These are phyloP conservation scores for Lota lota DNA, from an alignment of 2,113 vertebrate genomes.

Conservation along the genomic window DNA sequence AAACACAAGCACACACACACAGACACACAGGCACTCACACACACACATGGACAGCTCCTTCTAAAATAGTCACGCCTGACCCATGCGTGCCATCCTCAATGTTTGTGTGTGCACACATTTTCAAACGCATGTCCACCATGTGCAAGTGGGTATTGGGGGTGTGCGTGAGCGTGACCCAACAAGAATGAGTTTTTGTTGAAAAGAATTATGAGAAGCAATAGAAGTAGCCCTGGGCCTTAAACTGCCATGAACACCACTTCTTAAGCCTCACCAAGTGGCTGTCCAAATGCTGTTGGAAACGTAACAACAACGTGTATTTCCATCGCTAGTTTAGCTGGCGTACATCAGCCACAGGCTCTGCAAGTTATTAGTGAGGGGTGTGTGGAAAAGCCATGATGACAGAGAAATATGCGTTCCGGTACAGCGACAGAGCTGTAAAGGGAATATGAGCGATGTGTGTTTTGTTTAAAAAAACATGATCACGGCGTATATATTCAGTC, in stretches of 20 bases:
- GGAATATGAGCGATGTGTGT: constrained; percentile 35
- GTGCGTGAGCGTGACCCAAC: constrained; percentile 16
- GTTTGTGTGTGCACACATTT: too few species aligned
- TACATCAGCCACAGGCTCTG: constrained; percentile 51
- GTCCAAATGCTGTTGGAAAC: constrained; percentile 34
- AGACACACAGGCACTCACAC: constrained; percentile 8
- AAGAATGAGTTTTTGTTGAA: constrained; percentile 54
- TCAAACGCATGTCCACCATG: too few species aligned
- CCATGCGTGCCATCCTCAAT: not conserved
- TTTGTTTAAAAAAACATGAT: constrained; percentile 3
- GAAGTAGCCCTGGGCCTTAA: constrained; percentile 17
- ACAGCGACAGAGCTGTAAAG: constrained; percentile 33
- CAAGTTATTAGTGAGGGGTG: constrained; percentile 37
- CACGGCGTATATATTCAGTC: not conserved
- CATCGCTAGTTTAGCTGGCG: constrained; percentile 31
- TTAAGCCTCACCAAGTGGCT: constrained; percentile 47
- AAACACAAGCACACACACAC: not conserved
- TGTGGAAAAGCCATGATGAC: constrained; percentile 50
- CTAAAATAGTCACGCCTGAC: too few species aligned
- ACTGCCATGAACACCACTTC: constrained; percentile 54
- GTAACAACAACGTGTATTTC: constrained; percentile 44
- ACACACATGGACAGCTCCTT: not conserved
- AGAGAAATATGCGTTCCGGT: constrained; percentile 37
- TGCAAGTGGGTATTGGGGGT: not conserved
- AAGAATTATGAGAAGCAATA: constrained; percentile 36